Evolutionary conservation across 2,888 invertebrate species (phyloP), one percentile per base, ranked within the genome.

Genomic region (Protodeltote pygarga): DNA sequence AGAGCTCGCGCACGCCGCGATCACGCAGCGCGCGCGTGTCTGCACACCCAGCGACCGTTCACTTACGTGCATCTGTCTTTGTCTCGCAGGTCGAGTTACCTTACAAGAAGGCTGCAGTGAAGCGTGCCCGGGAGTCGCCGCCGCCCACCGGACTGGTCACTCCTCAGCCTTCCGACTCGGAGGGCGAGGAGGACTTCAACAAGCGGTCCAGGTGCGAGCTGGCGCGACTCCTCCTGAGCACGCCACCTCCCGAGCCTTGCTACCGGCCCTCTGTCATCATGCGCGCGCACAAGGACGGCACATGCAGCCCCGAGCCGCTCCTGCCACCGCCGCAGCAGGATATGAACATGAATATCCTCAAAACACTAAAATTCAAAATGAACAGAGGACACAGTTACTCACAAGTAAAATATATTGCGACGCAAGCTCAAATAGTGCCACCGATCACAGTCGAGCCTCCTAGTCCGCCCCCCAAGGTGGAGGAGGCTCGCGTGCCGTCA

Each of bases 101-200:
- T 68, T 63, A 85, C 73, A 88, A 88, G 78, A 87, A 87, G 76
- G 86, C 85, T 44, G 85, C 85, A 11, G 38, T 81, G 62, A 89
- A 89, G 73, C 84, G 89, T 13, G 81, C 78, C 50, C 72, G 82
- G 35, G 85, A 85, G 72, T 79, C 83, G 1, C 75, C 85, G 16
- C 79, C 84, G 38, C 71, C 62, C 15, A 75, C 83, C 33, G 90
- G 91, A 40, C 85, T 93, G 65, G 93, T 96, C 42, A 97, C 97
- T 2, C 97, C 97, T 0, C 96, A 97, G 82, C 96, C 96, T 11
- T 97, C 97, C 0, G 97, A 97, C 82, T 96, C 96, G 0, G 97
- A 97, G 88, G 93, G 95, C 65, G 95, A 96, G 83, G 93, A 94
- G 65, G 94, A 81, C 65, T 85, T 70, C 76, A 79, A 72, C 85